phyloP scores from a whole-genome alignment of 2,113 vertebrate species.

The Cyanoramphus novaezelandiae region DNA sequence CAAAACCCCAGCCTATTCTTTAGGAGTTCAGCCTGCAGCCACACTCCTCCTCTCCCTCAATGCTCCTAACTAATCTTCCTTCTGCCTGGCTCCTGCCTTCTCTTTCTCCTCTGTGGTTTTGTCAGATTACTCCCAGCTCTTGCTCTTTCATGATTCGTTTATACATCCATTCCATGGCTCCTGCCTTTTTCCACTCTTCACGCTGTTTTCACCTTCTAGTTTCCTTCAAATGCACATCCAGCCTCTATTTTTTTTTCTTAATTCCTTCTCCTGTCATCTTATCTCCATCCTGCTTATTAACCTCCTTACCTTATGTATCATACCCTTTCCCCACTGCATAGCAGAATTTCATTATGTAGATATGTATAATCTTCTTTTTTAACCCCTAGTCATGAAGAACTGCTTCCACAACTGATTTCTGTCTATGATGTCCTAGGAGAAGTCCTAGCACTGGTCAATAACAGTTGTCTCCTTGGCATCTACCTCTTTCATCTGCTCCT shows the following conservation, averaged over 20 bases:
- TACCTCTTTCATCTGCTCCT: neutral
- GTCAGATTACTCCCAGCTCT: neutral
- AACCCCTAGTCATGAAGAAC: neutral
- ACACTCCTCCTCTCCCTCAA: neutral
- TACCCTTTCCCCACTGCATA: neutral
- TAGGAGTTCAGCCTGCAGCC: neutral
- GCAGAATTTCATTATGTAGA: neutral
- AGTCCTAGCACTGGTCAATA: neutral
- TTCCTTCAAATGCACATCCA: neutral
- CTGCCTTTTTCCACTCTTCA: neutral
- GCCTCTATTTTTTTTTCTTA: neutral
- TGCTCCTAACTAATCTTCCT: neutral
- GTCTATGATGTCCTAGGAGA: neutral
- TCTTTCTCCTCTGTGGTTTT: neutral
- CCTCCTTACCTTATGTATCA: neutral
- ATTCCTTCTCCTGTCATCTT: neutral
- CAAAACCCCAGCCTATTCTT: neutral
- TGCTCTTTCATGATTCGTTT: neutral
- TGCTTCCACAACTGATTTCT: neutral
- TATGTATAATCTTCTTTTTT: fast-evolving
- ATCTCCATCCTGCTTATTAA: neutral
- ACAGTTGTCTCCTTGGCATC: neutral
- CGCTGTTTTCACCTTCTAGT: neutral
- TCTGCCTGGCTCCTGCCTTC: neutral
- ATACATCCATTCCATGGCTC: neutral